Evolutionary conservation across 1,140 invertebrate genomes (phyloP), one percentile per base, ranked within the genome.

Genomic region (Drosophila nigrodunni): DNA sequence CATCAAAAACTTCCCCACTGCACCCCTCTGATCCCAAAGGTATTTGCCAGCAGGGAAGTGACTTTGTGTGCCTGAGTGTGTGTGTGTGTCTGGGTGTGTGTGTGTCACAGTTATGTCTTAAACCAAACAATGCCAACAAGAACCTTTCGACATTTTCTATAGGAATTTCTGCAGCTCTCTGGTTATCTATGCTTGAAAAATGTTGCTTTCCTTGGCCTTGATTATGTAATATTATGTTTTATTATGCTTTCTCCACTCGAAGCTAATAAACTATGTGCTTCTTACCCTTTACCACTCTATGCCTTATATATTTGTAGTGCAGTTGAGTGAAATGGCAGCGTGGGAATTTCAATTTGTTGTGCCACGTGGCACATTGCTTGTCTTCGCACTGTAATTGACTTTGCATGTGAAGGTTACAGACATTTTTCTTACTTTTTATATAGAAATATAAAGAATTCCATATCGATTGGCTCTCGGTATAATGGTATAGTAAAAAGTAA

Each of bases 51-150:
- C 66, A 35, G 78, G 25, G 25, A 3, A 6, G 6, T 30, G 25
- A 30, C 25, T 11, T 57, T n/a, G 10, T n/a, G 8, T 41, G 15
- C 35, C 18, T 41, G 18, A 18, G 13, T 44, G 7, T 6, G 5
- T 7, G 11, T 25, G 3, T 13, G 49, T 50, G 10, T n/a, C 2
- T 50, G 3, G 2, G 15, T 47, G 46, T 47, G n/a, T 13, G 44
- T 30, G 13, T 8, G 11, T 46, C 15, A 41, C 7, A 61, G 67
- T 69, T 83, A 64, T 80, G 62, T 72, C 77, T 80, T 74, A 71
- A 69, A 47, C 74, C 82, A 81, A 85, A 77, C 82, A 81, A 86
- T 86, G 82, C 78, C 78, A 81, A 79, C 82, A 68, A 50, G 39
- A 54, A 57, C 50, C 34, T 72, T 77, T 57, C 75, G 80, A 75